Conservation (phyloP, 2,113 vertebrate species). For the Halcyon senegalensis region DNA sequence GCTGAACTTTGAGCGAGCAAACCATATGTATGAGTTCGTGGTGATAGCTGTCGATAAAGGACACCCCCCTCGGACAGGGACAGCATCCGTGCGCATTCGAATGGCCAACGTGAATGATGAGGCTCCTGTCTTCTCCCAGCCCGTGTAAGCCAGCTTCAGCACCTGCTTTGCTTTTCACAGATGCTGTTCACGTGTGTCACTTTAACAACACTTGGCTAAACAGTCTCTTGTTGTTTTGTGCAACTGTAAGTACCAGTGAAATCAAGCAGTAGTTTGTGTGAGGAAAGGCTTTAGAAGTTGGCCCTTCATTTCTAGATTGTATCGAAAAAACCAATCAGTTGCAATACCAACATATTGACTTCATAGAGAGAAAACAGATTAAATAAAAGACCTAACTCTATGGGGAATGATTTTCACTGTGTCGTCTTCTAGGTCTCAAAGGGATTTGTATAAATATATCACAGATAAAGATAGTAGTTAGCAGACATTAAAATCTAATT, state of each 20-base stretch:
- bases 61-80: slow-evolving; percentile 83
- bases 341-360: background rate
- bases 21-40: slow-evolving; percentile 90
- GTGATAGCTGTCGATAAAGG: slow-evolving; percentile 88
- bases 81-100: slow-evolving; percentile 83
- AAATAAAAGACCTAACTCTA: background rate
- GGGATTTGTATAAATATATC: background rate
- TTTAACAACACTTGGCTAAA: background rate
- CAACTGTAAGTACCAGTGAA: background rate
- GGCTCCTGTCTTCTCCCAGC: slow-evolving; percentile 86
- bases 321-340: background rate
- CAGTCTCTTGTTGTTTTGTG: background rate
- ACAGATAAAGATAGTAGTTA: background rate
- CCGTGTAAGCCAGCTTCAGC: slow-evolving; percentile 68
- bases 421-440: background rate
- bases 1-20: slow-evolving; percentile 86
- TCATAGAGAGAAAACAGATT: background rate
- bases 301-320: background rate
- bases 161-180: background rate
- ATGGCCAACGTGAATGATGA: slow-evolving; percentile 87
- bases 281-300: background rate
- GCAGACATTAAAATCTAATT: background rate
- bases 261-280: background rate
- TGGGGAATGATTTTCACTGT: background rate
- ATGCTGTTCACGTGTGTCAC: background rate